These are phyloP conservation scores for Drosophila orena DNA, from an alignment of 1,140 invertebrate genomes.

Conservation along the genomic window DNA sequence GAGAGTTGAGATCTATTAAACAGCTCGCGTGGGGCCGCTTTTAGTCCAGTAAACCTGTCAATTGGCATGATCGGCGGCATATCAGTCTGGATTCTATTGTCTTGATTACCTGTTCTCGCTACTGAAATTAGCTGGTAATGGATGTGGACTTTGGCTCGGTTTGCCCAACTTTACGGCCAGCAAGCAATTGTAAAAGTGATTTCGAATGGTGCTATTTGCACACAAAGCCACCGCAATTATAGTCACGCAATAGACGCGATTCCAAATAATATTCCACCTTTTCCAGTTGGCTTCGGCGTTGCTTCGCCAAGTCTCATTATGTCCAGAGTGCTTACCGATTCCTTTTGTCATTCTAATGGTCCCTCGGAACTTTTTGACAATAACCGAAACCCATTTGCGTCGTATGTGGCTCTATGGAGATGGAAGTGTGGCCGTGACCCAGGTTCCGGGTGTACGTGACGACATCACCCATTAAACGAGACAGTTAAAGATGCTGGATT, in stretches of 20 bases:
- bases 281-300: slow-evolving; percentile 9
- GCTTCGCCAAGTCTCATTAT: slow-evolving; percentile 35
- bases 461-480: background rate
- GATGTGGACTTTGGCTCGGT: slow-evolving; percentile 25
- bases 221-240: slow-evolving; percentile 28
- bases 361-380: slow-evolving; percentile 9
- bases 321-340: slow-evolving; percentile 27
- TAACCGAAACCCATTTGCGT: slow-evolving; percentile 8
- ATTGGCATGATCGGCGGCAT: slow-evolving; percentile 5
- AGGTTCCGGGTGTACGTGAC: slow-evolving; percentile 19
- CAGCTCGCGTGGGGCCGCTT: slow-evolving; percentile 9
- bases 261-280: slow-evolving; percentile 8
- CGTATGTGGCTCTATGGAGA: background rate
- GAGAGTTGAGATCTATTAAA: background rate
- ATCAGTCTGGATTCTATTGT: slow-evolving; percentile 23
- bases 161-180: slow-evolving; percentile 35
- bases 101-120: slow-evolving; percentile 18
- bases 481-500: slow-evolving; percentile 1
- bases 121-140: slow-evolving; percentile 11
- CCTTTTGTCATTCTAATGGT: slow-evolving; percentile 40
- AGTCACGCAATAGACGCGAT: slow-evolving; percentile 29
- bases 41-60: slow-evolving; percentile 1
- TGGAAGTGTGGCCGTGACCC: slow-evolving; percentile 23
- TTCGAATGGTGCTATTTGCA: slow-evolving; percentile 28
- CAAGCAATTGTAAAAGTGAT: slow-evolving; percentile 37